Base-by-base conservation (phyloP, 2,888 invertebrate species). In the Synanthedon vespiformis region DNA sequence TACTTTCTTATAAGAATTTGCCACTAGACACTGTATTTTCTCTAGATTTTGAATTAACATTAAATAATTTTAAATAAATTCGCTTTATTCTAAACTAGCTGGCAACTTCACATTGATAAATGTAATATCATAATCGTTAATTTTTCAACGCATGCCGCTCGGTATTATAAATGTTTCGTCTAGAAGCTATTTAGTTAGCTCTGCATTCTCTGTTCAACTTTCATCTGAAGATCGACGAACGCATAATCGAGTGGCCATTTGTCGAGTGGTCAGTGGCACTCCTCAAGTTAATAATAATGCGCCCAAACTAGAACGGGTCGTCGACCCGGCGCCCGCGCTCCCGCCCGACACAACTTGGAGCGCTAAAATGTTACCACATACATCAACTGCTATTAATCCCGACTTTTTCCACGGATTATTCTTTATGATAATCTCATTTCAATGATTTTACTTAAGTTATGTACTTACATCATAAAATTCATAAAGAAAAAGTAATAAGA, bases 271-370 rank as follows among this genome's bases (percentile, higher is more conserved):
- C 77, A 63, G 73, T 72, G 74, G 68, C 74, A 50, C 64, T 72
- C 66, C 64, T 72, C 66, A 74, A 77, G 81, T 79, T 86, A 84
- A 86, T 85, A 85, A 83, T 85, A 85, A 82, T 80, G 75, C 77
- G 79, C 86, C 86, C 85, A 85, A 86, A 87, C 85, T 86, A 87
- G 86, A 87, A 68, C 85, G 81, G 85, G 85, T 66, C 84, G 68
- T 80, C 81, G 86, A 86, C 84, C 85, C 78, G 69, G 64, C 69
- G 70, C 67, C 65, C 72, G 70, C 74, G 73, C 75, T 75, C 75
- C 78, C 80, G 81, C 81, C 65, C 76, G 68, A 64, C 65, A 66
- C 66, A 62, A 64, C 68, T 63, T 56, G 65, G 70, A 68, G 72
- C 80, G 69, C 77, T 86, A 84, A 85, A 77, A 83, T 74, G 77